Evolutionary conservation across 1,140 invertebrate genomes (phyloP).

Genomic region (Camponotus pennsylvanicus): DNA sequence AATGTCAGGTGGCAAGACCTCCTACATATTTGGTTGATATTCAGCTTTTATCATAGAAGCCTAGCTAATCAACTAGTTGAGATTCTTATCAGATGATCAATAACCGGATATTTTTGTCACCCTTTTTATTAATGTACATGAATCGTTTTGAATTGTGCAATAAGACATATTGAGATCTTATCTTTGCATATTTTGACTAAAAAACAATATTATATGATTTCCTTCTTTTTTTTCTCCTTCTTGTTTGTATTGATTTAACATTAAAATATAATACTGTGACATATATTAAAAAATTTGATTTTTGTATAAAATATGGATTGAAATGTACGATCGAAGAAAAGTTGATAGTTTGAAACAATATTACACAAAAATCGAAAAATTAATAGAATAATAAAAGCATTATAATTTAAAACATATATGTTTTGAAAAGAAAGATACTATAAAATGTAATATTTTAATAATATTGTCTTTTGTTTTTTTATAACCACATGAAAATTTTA

Average conservation of each 20-base stretch:
- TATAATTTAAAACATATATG: neutral
- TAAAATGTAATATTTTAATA: neutral
- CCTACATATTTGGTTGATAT: conserved; percentile 11
- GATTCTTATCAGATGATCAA: conserved; percentile 33
- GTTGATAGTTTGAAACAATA: neutral
- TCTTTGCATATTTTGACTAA: neutral
- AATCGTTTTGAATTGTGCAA: neutral
- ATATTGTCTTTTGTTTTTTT: neutral
- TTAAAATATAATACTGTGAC: too few relatives aligned
- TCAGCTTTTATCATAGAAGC: conserved; percentile 39
- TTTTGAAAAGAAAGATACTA: neutral
- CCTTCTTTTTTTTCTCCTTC: too few relatives aligned
- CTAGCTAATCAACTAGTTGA: conserved; percentile 20
- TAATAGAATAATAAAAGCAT: neutral
- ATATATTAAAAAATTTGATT: too few relatives aligned
- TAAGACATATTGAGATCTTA: neutral
- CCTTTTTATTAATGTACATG: neutral
- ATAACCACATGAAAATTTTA: neutral
- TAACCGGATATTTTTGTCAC: neutral
- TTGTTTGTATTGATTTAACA: too few relatives aligned
- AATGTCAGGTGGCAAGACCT: neutral
- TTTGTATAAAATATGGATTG: too few relatives aligned
- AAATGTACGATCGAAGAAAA: neutral
- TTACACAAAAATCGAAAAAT: neutral
- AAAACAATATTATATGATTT: neutral